Evolutionary conservation across 2,888 invertebrate species (phyloP), one percentile per base, ranked within the genome.

Genomic region (Lasioglossum lativentre): DNA sequence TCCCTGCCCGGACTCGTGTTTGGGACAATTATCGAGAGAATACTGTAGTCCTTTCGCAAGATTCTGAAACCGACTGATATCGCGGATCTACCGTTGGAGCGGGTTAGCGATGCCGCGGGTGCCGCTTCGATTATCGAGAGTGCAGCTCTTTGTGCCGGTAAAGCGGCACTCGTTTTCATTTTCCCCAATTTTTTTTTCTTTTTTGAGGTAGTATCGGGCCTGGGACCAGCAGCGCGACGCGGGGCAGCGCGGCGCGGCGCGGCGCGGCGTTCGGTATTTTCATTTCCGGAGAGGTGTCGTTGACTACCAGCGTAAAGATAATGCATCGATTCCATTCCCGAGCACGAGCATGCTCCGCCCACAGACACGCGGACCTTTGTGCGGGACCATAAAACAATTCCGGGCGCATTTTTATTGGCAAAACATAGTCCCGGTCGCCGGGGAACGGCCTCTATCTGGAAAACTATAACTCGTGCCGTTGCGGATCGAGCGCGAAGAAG

Each of bases 241-340:
- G n/a, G n/a, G n/a, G n/a, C n/a, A n/a, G 45, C 16, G 1, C 40
- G 19, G 27, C 27, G 59, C 59, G 27, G 27, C 30, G 27, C 47
- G 30, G 27, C 14, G 6, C 66, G 34, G 30, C 34, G 59, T 59
- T 23, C 45, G 68, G 72, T 75, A 77, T 80, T 90, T 90, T 88
- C 86, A 89, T 91, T 91, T 89, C 90, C 90, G 87, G 75, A 70
- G 47, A 74, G 79, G 80, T 82, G 86, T 75, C 87, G 77, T 87
- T 75, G 87, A 70, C 85, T 79, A 81, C 47, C 19, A 63, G 72
- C 83, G 76, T 76, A 78, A 88, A 84, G 80, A 90, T 86, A 90
- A 90, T 86, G 78, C 81, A 81, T 86, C 85, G 86, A 86, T 86
- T 86, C 80, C 75, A 71, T 78, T 82, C 66, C 66, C 63, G 38